Evolutionary conservation across 1,140 invertebrate species (phyloP).

Genomic region (Cherax destructor): DNA sequence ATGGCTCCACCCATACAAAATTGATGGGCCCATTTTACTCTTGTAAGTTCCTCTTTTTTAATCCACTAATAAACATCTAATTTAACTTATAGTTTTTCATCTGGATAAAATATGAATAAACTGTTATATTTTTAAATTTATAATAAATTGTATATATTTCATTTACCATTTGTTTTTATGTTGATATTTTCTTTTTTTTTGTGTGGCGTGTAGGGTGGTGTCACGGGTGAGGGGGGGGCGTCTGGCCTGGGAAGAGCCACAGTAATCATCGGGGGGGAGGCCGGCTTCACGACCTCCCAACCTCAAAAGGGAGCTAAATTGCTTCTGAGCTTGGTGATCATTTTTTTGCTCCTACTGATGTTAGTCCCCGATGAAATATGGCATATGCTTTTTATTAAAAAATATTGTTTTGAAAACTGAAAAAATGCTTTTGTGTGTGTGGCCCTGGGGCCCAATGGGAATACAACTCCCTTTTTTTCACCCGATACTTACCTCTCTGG

Average conservation of each 20-base stretch:
- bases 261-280: conserved; percentile 88
- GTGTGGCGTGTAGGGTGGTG: conserved; percentile 79
- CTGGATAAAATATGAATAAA: neutral
- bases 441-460: no score
- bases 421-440: no score
- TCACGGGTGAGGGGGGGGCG: conserved; percentile 94
- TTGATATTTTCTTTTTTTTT: no score
- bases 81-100: neutral
- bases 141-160: neutral
- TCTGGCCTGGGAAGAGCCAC: conserved; percentile 94
- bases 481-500: no score
- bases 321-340: conserved; percentile 85
- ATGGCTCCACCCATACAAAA: no score
- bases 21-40: no score
- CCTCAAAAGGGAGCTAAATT: conserved; percentile 87
- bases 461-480: no score
- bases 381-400: no score
- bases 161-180: no score
- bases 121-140: neutral
- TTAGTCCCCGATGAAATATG: conserved; percentile 76
- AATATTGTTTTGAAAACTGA: no score
- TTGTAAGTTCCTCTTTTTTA: no score
- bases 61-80: no score
- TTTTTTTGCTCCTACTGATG: conserved; percentile 90
- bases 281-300: conserved; percentile 90